A percentile compares a stretch with the other conserved stretches of the same genome.
Evolutionary conservation across 2,888 invertebrate species (phyloP).

Genomic region (Limnephilus rhombicus): DNA sequence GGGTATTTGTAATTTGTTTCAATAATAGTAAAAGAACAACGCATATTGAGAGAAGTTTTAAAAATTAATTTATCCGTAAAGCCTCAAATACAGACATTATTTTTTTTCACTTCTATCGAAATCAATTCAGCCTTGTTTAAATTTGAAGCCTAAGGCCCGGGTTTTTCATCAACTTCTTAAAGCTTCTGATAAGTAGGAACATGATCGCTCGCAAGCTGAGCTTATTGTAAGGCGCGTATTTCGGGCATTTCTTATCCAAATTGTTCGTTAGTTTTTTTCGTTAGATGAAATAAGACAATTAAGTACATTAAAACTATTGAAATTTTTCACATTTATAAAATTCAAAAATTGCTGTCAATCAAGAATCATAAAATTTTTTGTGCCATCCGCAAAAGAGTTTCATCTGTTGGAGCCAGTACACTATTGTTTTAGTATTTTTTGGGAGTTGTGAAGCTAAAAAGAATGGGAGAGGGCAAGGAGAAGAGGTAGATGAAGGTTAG

Average conservation of each 20-base stretch:
- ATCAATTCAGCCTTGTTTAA: not conserved
- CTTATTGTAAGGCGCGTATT: not conserved
- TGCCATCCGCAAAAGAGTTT: too few relatives aligned
- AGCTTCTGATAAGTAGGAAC: not conserved
- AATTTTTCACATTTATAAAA: not conserved
- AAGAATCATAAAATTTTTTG: too few relatives aligned
- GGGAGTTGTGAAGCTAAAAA: not conserved
- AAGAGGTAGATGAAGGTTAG: not conserved
- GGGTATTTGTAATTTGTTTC: too few relatives aligned
- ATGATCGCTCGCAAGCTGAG: not conserved
- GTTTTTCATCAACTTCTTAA: not conserved
- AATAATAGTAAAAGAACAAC: not conserved
- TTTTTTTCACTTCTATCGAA: not conserved
- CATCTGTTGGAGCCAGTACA: too few relatives aligned
- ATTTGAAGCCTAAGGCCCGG: not conserved
- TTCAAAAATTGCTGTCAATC: too few relatives aligned
- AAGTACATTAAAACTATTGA: not conserved
- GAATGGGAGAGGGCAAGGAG: not conserved
- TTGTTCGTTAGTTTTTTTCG: not conserved
- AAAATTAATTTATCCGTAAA: not conserved
- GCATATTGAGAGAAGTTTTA: not conserved
- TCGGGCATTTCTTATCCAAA: not conserved
- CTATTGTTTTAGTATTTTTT: not conserved
- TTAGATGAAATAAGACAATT: not conserved
- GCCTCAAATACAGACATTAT: not conserved